Evolutionary conservation across 2,888 invertebrate species (phyloP).

Genomic region (Rotaria magnacalcarata): DNA sequence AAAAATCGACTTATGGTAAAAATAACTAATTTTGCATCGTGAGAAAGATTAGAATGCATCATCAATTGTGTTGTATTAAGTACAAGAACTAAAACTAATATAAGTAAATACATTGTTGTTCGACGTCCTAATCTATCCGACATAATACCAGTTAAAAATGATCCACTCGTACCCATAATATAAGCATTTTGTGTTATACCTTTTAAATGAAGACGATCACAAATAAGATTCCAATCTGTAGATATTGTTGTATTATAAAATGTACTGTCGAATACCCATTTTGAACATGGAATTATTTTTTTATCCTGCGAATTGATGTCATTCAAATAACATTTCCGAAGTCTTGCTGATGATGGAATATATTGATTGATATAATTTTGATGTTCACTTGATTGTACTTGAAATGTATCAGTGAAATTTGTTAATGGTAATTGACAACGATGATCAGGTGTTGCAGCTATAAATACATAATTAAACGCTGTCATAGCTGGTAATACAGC

Average conservation of each 20-base stretch:
- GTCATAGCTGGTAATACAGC: slow-evolving; percentile 84
- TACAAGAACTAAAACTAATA: slow-evolving; percentile 36
- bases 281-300: not conserved
- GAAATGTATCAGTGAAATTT: not conserved
- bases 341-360: not conserved
- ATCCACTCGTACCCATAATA: slow-evolving; percentile 23
- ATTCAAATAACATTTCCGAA: not conserved
- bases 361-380: not conserved
- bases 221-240: slow-evolving; percentile 11
- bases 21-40: slow-evolving; percentile 39
- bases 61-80: slow-evolving; percentile 41
- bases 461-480: slow-evolving; percentile 85
- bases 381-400: not conserved
- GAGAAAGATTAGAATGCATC: slow-evolving; percentile 36
- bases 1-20: slow-evolving; percentile 43
- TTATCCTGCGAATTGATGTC: not conserved
- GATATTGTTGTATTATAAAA: slow-evolving; percentile 1
- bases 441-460: slow-evolving; percentile 78
- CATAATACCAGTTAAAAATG: slow-evolving; percentile 28
- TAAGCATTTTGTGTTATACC: slow-evolving; percentile 13
- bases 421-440: slow-evolving; percentile 67
- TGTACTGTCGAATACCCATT: not conserved
- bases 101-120: slow-evolving; percentile 37
- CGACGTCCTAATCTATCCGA: slow-evolving; percentile 37
- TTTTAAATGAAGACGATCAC: slow-evolving; percentile 33